Evolutionary conservation across 2,888 invertebrate species (phyloP).

Genomic region (Hypselothyrea guttata): DNA sequence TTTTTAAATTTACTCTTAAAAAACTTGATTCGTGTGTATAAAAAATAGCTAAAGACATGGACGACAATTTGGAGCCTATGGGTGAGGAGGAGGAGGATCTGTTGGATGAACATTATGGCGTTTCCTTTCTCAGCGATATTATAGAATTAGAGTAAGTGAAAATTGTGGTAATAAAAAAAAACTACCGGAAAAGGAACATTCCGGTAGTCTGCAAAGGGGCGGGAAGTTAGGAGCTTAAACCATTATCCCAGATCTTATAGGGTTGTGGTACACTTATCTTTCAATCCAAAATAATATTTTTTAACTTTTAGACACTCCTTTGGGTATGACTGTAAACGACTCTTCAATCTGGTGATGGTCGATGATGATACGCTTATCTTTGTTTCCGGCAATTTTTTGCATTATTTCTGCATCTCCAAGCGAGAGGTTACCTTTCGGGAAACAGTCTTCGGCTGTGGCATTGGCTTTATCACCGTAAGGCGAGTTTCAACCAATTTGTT

Average conservation of each 20-base stretch:
- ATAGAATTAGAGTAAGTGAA: slow-evolving; percentile 67
- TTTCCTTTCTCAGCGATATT: slow-evolving; percentile 67
- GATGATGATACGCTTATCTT: slow-evolving; percentile 90
- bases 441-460: slow-evolving; percentile 89
- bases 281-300: too few species aligned
- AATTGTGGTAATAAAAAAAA: too few species aligned
- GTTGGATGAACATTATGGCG: slow-evolving; percentile 24
- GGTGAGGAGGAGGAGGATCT: slow-evolving; percentile 45
- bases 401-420: slow-evolving; percentile 88
- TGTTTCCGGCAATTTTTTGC: slow-evolving; percentile 91
- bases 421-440: slow-evolving; percentile 87
- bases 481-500: too few species aligned
- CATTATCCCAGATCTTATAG: too few species aligned
- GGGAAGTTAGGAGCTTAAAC: too few species aligned
- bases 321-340: slow-evolving; percentile 92
- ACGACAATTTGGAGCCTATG: slow-evolving; percentile 38
- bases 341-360: slow-evolving; percentile 90
- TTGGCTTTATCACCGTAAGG: slow-evolving; percentile 90
- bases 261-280: too few species aligned
- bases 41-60: slow-evolving; percentile 46
- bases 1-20: slow-evolving; percentile 49
- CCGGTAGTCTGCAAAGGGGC: too few species aligned
- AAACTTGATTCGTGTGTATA: neutral
- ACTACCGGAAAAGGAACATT: too few species aligned
- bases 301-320: slow-evolving; percentile 92